These are phyloP conservation scores for Mesorhabditis spiculigera DNA, from an alignment of 2,888 invertebrate species.

Conservation along the genomic window DNA sequence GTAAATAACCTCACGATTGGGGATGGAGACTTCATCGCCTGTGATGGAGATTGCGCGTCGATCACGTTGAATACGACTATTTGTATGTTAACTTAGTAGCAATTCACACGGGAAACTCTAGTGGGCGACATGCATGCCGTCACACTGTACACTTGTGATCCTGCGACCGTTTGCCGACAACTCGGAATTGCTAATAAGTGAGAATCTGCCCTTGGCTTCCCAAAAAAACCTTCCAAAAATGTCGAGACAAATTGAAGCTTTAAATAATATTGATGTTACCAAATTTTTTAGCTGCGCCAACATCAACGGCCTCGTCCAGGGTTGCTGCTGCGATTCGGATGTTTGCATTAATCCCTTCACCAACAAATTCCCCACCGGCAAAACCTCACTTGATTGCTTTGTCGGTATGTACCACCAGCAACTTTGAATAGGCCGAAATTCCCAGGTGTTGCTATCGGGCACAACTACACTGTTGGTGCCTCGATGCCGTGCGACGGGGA, in stretches of 20 bases:
- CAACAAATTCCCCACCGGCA: background rate
- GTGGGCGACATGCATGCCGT: slow-evolving; percentile 2
- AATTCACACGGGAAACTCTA: background rate
- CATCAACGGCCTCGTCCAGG: slow-evolving; percentile 18
- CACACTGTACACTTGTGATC: slow-evolving; percentile 19
- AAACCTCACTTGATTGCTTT: slow-evolving; percentile 13
- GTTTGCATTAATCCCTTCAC: slow-evolving; percentile 26
- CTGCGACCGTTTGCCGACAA: slow-evolving; percentile 17
- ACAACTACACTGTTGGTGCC: slow-evolving; percentile 15
- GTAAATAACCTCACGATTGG: background rate
- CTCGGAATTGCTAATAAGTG: background rate
- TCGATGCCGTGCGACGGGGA: slow-evolving; percentile 29
- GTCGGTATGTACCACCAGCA: slow-evolving; percentile 9
- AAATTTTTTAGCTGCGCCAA: background rate
- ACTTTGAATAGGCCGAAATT: background rate
- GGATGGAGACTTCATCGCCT: slow-evolving; percentile 8
- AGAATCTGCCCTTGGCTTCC: no score
- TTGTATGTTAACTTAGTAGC: background rate
- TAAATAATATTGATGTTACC: background rate
- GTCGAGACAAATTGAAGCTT: background rate
- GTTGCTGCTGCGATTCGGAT: slow-evolving; percentile 37
- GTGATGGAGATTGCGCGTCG: slow-evolving; percentile 19
- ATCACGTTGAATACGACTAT: slow-evolving; percentile 13
- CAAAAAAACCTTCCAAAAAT: background rate
- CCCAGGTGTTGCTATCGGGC: background rate